Conservation (phyloP, 2,797 vertebrate genomes). For the Trichosurus vulpecula region DNA sequence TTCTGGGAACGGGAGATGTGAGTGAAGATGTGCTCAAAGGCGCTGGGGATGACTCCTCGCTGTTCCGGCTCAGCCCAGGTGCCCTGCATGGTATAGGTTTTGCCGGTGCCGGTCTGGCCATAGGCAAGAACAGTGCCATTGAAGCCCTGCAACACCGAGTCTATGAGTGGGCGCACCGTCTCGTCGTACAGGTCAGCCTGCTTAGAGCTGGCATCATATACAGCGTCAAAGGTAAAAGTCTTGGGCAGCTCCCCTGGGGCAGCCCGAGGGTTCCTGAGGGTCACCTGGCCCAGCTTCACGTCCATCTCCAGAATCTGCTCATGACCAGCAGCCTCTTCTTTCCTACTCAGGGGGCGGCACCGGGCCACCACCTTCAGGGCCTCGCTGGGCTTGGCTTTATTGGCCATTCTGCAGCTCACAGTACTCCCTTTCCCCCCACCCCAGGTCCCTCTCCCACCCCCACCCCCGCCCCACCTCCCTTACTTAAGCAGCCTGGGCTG, state of each 20-base stretch:
- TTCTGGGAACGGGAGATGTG: constrained; percentile 96
- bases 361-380: constrained; percentile 96
- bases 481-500: constrained; percentile 38
- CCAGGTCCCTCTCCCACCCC: not conserved
- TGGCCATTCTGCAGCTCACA: constrained; percentile 78
- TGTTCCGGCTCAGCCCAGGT: constrained; percentile 90
- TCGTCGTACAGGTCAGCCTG: constrained; percentile 95
- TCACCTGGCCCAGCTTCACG: constrained; percentile 94
- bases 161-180: constrained; percentile 94
- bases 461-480: not conserved
- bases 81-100: constrained; percentile 98
- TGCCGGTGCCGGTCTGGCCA: constrained; percentile 97
- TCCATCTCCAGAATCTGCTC: constrained; percentile 92
- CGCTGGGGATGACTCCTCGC: constrained; percentile 93
- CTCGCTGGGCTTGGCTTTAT: constrained; percentile 88
- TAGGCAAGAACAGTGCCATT: constrained; percentile 97
- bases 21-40: constrained; percentile 97
- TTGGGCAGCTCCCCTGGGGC: constrained; percentile 91
- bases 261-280: constrained; percentile 91
- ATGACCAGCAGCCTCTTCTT: constrained; percentile 87
- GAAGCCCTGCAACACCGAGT: constrained; percentile 94
- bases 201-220: constrained; percentile 91
- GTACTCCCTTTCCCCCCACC: not conserved
- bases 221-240: constrained; percentile 95
- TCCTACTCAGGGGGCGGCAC: constrained; percentile 92